A percentile compares a stretch with the other conserved stretches of the same genome.
Evolutionary conservation across 2,113 vertebrate species (phyloP).

Genomic region (Petrocephalus zakoni): DNA sequence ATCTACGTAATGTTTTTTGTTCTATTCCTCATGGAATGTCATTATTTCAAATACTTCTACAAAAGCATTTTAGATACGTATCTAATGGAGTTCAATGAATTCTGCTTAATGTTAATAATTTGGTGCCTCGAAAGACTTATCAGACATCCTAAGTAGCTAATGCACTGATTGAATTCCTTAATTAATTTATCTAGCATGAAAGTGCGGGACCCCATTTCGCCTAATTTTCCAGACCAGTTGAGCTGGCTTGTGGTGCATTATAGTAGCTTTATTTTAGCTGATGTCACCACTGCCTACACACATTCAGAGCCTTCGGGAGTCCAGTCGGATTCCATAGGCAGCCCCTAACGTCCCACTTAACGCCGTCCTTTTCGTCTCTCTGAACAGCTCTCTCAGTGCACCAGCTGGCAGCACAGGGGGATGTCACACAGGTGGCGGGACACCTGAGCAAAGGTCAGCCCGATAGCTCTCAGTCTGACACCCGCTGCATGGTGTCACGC

Average conservation of each 20-base stretch:
- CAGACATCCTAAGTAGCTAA: neutral
- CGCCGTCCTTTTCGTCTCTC: neutral
- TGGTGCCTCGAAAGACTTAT: neutral
- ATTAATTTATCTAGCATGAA: neutral
- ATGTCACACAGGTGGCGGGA: conserved; percentile 74
- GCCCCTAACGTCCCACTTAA: neutral
- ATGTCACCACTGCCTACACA: neutral
- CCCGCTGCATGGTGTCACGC: neutral
- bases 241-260: neutral
- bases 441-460: conserved; percentile 75
- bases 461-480: neutral
- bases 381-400: conserved; percentile 81
- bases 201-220: neutral
- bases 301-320: neutral
- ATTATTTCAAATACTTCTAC: neutral
- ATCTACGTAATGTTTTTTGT: neutral
- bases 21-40: neutral
- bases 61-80: neutral
- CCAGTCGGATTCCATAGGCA: neutral
- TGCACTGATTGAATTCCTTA: neutral
- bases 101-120: neutral
- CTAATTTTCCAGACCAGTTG: neutral
- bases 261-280: neutral
- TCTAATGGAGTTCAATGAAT: neutral
- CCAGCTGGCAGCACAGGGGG: conserved; percentile 89